phyloP scores from a whole-genome alignment of 2,113 vertebrate genomes.

The Girardinichthys multiradiatus region DNA sequence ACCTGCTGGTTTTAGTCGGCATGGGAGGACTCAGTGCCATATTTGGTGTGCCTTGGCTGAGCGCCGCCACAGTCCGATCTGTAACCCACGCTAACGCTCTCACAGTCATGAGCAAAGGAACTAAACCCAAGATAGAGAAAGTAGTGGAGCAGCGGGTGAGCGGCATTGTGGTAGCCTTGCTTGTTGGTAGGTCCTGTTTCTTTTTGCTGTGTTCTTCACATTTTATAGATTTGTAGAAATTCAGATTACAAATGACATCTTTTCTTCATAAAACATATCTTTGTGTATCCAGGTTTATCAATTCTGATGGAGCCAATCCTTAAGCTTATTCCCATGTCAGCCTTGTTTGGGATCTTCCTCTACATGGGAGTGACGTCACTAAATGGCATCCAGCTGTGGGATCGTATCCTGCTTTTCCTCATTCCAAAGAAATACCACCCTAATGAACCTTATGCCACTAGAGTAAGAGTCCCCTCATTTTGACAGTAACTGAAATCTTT shows the following conservation, averaged over 20 bases:
- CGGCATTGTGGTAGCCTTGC: slow-evolving; percentile 88
- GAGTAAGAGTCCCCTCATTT: slow-evolving; percentile 74
- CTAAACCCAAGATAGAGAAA: slow-evolving; percentile 83
- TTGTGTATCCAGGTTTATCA: slow-evolving; percentile 84
- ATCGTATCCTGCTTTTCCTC: slow-evolving; percentile 89
- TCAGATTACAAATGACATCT: not conserved
- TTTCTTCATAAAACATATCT: not conserved
- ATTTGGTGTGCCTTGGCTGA: slow-evolving; percentile 97
- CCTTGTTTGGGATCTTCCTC: slow-evolving; percentile 96
- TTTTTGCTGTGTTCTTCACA: not conserved
- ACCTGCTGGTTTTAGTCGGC: slow-evolving; percentile 90
- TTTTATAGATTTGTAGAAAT: not conserved
- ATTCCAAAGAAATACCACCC: slow-evolving; percentile 95
- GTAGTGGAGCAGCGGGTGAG: slow-evolving; percentile 95
- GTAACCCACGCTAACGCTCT: slow-evolving; percentile 95
- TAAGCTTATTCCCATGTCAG: slow-evolving; percentile 89
- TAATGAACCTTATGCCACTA: slow-evolving; percentile 83
- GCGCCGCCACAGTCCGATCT: slow-evolving; percentile 91
- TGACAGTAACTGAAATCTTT: not conserved
- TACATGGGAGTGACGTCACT: slow-evolving; percentile 99
- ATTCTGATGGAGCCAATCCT: slow-evolving; percentile 95
- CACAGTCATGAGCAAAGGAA: slow-evolving; percentile 89
- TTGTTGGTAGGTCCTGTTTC: slow-evolving; percentile 86
- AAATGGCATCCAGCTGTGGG: slow-evolving; percentile 94
- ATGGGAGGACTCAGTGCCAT: slow-evolving; percentile 91